Conservation (phyloP, 2,888 invertebrate species). For the Eristalis tenax region DNA sequence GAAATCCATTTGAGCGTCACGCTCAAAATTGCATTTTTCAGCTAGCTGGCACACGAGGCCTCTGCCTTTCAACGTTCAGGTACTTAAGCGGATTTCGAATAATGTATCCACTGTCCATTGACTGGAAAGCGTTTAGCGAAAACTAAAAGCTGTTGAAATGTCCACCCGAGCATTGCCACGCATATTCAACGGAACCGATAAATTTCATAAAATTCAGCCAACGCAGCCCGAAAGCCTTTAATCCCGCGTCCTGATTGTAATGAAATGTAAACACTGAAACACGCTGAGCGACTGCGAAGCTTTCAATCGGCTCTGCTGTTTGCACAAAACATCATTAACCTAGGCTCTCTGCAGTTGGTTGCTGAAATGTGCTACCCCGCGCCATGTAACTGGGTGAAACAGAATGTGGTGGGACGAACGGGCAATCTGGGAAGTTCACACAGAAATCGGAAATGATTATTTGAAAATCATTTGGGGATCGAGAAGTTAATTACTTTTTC, state of each 20-base stretch:
- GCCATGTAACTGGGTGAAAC: neutral
- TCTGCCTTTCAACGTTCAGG: neutral
- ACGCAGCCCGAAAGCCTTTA: conserved; percentile 6
- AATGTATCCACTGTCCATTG: neutral
- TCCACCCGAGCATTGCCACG: neutral
- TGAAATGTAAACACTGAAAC: conserved; percentile 13
- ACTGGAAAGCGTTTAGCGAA: neutral
- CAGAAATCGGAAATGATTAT: conserved; percentile 30
- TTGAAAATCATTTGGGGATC: conserved; percentile 24
- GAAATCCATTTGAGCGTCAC: too few species aligned
- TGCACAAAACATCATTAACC: conserved; percentile 23
- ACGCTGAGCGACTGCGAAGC: conserved; percentile 8
- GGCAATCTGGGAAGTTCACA: conserved; percentile 8
- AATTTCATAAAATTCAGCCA: neutral
- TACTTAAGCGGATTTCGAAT: neutral
- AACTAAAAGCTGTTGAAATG: neutral
- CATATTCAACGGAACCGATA: neutral
- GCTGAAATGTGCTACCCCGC: neutral
- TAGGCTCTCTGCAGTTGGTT: neutral
- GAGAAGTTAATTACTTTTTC: conserved; percentile 25
- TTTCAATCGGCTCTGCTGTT: conserved; percentile 7
- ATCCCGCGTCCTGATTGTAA: conserved; percentile 14
- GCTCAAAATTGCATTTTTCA: too few species aligned
- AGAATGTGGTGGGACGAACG: neutral
- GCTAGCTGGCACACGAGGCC: neutral